Conservation (phyloP, 2,113 vertebrate genomes). For the Salvelinus fontinalis region DNA sequence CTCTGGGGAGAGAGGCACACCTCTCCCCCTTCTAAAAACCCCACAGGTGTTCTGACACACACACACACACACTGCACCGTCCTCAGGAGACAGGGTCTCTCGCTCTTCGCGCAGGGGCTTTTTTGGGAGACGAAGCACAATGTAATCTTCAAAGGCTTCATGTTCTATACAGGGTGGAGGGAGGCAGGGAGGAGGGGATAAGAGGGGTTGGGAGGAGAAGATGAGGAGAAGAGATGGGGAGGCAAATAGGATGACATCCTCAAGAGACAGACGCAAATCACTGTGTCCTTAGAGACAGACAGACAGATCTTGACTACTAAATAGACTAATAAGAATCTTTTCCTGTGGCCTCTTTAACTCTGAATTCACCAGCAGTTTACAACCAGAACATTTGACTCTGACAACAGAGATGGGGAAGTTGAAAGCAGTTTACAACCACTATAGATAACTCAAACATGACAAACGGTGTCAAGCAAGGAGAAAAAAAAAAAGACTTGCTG, state of each 20-base stretch:
- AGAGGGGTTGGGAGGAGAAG: slow-evolving; percentile 25
- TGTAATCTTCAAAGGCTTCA: slow-evolving; percentile 22
- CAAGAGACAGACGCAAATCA: not conserved
- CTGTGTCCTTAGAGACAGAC: not conserved
- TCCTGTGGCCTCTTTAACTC: no score
- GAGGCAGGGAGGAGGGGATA: not conserved
- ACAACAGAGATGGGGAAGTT: no score
- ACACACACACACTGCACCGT: slow-evolving; percentile 11
- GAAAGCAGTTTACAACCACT: no score
- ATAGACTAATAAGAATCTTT: no score
- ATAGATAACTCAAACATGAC: no score
- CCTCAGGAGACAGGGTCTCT: slow-evolving; percentile 1
- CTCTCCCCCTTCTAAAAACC: no score
- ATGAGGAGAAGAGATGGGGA: slow-evolving; percentile 16
- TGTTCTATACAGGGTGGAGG: slow-evolving; percentile 8
- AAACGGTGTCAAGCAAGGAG: no score
- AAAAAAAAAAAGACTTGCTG: no score
- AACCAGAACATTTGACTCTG: no score
- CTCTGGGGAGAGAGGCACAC: no score
- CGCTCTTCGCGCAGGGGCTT: not conserved
- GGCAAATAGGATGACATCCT: not conserved
- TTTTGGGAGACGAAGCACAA: slow-evolving; percentile 21
- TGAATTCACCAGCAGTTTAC: no score
- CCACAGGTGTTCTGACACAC: not conserved
- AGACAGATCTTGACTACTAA: no score